Evolutionary conservation across 2,888 invertebrate species (phyloP), one percentile per base, ranked within the genome.

Genomic region (Pollenia amentaria): DNA sequence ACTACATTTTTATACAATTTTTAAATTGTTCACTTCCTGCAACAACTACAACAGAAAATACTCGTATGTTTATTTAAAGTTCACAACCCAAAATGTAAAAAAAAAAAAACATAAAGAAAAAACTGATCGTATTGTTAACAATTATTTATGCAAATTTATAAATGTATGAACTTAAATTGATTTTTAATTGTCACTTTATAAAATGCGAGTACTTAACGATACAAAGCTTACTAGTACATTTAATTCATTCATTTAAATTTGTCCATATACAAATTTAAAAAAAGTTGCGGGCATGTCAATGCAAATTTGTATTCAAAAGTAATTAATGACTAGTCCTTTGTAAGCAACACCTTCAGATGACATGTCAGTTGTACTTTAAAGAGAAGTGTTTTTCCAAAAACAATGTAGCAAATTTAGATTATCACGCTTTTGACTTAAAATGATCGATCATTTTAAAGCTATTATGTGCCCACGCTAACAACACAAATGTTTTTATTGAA

Each of bases 1-100:
- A 73, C 70, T 53, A 38, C 48, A 42, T 79, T 84, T 53, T 78
- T 77, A 82, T 70, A 65, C 10, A 21, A 64, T 70, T 40, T 75
- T 51, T 75, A 75, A 75, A 75, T 84, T 84, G 73, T 65, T 67
- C 67, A 79, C 67, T 84, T 84, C 79, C 84, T 79, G 78, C 73
- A 82, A 69, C 60, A 82, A 67, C 57, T 73, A 14, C 48, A 62
- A 21, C 44, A 67, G 6, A n/a, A 73, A 81, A 18, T 29, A 48
- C 51, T 21, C 29, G 16, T 55, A 14, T 38, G 42, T 53, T 72
- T 46, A 62, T 79, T 73, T 55, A 46, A 55, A 46, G 40, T 73
- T 80, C 65, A n/a, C 55, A 73, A 40, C n/a, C 51, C 46, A 80
- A 73, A 60, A 70, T 48, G 21, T 6, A 55, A 55, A 18, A 51